A percentile compares a stretch with the other conserved stretches of the same genome.
Evolutionary conservation across 2,797 vertebrate genomes (phyloP).

Genomic region (Setipinna tenuifilis): DNA sequence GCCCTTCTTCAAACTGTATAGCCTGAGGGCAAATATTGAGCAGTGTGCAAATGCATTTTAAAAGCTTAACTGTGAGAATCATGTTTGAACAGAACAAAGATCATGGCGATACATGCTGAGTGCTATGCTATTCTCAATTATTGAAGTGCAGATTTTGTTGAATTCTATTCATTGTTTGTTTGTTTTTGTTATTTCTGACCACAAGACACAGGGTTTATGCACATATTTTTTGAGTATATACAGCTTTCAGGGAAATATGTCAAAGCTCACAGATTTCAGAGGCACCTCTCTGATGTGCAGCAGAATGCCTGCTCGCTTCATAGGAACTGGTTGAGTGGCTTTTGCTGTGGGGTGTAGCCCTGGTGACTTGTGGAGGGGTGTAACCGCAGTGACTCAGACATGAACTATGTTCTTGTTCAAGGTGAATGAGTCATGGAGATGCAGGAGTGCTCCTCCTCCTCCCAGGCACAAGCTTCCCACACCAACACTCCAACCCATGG

Average conservation of each 20-base stretch:
- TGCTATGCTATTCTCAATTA: too few relatives aligned
- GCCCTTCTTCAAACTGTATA: neutral
- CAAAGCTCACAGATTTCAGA: neutral
- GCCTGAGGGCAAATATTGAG: neutral
- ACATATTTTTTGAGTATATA: too few relatives aligned
- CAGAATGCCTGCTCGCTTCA: neutral
- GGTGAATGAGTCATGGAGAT: conserved; percentile 78
- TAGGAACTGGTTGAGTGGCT: conserved; percentile 70
- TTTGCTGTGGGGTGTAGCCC: conserved; percentile 60
- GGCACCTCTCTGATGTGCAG: neutral
- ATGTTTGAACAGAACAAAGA: neutral
- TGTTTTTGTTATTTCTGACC: too few relatives aligned
- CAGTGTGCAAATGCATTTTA: conserved; percentile 9
- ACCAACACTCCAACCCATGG: conserved; percentile 3
- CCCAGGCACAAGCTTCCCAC: conserved; percentile 54
- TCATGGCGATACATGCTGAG: neutral
- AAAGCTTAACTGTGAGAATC: neutral
- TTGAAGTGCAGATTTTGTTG: too few relatives aligned
- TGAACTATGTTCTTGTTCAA: conserved; percentile 75
- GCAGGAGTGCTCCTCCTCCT: conserved; percentile 46
- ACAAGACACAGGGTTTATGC: too few relatives aligned
- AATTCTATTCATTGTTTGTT: too few relatives aligned
- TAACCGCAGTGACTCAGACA: conserved; percentile 76
- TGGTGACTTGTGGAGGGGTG: conserved; percentile 66
- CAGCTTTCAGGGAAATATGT: too few relatives aligned